Percentiles rank a stretch among this genome's conserved stretches.
Evolutionary conservation across 2,888 invertebrate genomes (phyloP).

Genomic region (Meteorus cinctellus): DNA sequence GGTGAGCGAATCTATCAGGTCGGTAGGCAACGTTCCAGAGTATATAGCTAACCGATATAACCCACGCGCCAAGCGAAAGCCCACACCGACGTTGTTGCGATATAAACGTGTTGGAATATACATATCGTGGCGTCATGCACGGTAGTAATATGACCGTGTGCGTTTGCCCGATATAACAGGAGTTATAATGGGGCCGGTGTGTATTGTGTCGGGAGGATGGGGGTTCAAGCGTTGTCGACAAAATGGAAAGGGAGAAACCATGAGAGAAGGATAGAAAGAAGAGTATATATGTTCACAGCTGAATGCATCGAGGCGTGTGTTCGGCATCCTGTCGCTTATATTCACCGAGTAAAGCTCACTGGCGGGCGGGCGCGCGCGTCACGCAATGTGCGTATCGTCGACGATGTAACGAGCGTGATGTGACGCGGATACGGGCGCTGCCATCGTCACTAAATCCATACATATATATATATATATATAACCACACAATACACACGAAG

Average conservation of each 20-base stretch:
- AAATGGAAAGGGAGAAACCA: constrained; percentile 38
- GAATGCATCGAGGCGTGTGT: constrained; percentile 60
- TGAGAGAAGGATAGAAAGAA: constrained; percentile 35
- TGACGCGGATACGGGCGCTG: constrained; percentile 51
- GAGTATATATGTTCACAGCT: constrained; percentile 57
- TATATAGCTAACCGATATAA: background rate
- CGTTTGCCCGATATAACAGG: constrained; percentile 37
- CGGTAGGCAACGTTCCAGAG: constrained; percentile 27
- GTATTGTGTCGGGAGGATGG: background rate
- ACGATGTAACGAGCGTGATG: constrained; percentile 57
- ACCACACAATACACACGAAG: background rate
- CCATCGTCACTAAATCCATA: constrained; percentile 49
- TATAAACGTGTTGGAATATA: constrained; percentile 33
- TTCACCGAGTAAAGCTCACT: constrained; percentile 30
- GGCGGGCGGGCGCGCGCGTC: constrained; percentile 51
- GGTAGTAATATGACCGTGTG: constrained; percentile 25
- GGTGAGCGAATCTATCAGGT: constrained; percentile 33
- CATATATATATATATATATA: constrained; percentile 4
- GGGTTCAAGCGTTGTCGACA: constrained; percentile 1
- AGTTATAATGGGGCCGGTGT: constrained; percentile 30
- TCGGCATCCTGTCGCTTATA: constrained; percentile 62
- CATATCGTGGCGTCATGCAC: constrained; percentile 23
- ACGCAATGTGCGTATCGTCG: constrained; percentile 60
- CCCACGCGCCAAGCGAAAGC: constrained; percentile 24
- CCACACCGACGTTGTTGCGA: constrained; percentile 18